These are phyloP conservation scores for Drosophila mayaguana DNA, from an alignment of 2,888 invertebrate species.

Conservation along the genomic window DNA sequence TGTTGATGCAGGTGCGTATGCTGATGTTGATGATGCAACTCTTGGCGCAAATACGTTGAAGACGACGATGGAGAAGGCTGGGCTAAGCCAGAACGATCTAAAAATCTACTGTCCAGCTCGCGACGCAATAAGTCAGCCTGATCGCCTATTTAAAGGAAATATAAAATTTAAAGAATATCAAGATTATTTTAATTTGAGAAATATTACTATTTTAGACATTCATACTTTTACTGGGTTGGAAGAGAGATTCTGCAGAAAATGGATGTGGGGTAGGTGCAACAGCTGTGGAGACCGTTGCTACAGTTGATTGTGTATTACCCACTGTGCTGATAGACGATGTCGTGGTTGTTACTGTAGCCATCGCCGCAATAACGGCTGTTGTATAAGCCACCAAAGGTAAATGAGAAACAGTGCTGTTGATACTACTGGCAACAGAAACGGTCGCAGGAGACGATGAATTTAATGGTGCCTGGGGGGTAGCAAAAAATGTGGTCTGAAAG, in stretches of 20 bases:
- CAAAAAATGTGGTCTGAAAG: constrained; percentile 89
- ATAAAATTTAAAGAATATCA: neutral
- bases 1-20: constrained; percentile 96
- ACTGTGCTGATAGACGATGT: constrained; percentile 59
- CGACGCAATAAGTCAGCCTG: constrained; percentile 94
- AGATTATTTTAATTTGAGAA: neutral
- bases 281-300: constrained; percentile 46
- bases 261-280: constrained; percentile 90
- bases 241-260: constrained; percentile 94
- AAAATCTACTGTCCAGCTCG: constrained; percentile 95
- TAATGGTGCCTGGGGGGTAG: constrained; percentile 88
- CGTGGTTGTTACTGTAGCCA: constrained; percentile 52
- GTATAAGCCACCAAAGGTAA: constrained; percentile 46
- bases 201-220: neutral
- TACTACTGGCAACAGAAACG: constrained; percentile 25
- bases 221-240: constrained; percentile 91
- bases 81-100: constrained; percentile 92
- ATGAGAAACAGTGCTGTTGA: constrained; percentile 36
- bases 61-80: constrained; percentile 84
- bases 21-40: constrained; percentile 97
- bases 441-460: constrained; percentile 47
- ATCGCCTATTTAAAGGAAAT: constrained; percentile 85
- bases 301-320: constrained; percentile 40
- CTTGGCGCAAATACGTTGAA: constrained; percentile 90
- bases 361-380: constrained; percentile 51